phyloP scores from a whole-genome alignment of 2,888 invertebrate species.

The Melipona bicolor region DNA sequence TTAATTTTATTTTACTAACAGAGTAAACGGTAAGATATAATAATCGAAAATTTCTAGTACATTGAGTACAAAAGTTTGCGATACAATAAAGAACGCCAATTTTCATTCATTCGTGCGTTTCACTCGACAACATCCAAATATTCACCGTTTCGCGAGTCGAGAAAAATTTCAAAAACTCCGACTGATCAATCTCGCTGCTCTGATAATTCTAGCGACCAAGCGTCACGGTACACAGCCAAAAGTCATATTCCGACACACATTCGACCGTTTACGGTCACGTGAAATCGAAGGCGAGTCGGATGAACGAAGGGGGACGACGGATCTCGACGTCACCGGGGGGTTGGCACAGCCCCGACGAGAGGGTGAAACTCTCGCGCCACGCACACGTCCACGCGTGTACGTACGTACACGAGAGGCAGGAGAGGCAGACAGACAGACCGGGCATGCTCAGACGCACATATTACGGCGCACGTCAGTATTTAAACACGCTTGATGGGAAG shows the following conservation, averaged over 20 bases:
- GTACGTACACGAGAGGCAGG: background rate
- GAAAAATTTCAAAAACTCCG: too few species aligned
- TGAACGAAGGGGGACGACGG: conserved; percentile 37
- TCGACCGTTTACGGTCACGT: conserved; percentile 57
- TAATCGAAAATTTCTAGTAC: too few species aligned
- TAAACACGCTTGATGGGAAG: conserved; percentile 73
- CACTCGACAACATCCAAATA: too few species aligned
- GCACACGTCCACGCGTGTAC: background rate
- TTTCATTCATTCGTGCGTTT: too few species aligned
- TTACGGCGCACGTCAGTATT: conserved; percentile 69
- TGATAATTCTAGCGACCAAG: background rate
- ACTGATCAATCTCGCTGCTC: too few species aligned
- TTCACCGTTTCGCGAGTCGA: too few species aligned
- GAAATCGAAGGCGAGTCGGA: conserved; percentile 54
- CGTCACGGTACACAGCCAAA: conserved; percentile 14
- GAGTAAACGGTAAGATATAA: too few species aligned
- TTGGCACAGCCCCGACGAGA: conserved; percentile 14
- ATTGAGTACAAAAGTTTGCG: too few species aligned
- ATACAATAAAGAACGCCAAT: too few species aligned
- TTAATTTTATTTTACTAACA: too few species aligned
- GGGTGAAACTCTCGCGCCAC: conserved; percentile 7
- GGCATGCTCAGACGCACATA: conserved; percentile 58
- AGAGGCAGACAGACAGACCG: conserved; percentile 35
- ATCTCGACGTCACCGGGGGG: conserved; percentile 26
- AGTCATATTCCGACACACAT: conserved; percentile 59